phyloP scores from a whole-genome alignment of 2,797 vertebrate species.

The Xenentodon cancila region DNA sequence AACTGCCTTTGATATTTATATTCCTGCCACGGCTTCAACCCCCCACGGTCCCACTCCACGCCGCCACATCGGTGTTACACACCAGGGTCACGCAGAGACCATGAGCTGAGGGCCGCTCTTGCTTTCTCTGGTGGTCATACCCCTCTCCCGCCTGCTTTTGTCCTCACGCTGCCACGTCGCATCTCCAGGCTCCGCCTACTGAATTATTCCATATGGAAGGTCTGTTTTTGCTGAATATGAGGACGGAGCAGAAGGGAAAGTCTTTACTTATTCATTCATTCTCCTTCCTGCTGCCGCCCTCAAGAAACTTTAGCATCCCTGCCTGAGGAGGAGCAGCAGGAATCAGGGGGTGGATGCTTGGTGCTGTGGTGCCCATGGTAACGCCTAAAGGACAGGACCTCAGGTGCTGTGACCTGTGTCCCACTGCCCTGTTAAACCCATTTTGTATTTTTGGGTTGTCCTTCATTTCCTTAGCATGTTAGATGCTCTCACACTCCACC shows the following conservation, averaged over 20 bases:
- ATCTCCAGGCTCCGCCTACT: conserved; percentile 22
- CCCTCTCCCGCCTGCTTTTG: conserved; percentile 11
- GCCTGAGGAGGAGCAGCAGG: conserved; percentile 38
- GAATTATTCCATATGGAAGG: conserved; percentile 62
- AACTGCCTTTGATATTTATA: conserved; percentile 39
- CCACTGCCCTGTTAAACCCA: conserved; percentile 21
- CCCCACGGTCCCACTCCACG: conserved; percentile 9
- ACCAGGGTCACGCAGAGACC: not conserved
- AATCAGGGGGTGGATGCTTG: conserved; percentile 62
- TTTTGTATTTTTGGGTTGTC: conserved; percentile 17
- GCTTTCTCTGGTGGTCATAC: conserved; percentile 25
- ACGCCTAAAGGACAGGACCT: conserved; percentile 32
- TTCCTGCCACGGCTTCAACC: conserved; percentile 21
- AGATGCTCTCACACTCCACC: conserved; percentile 35
- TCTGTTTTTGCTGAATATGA: conserved; percentile 45
- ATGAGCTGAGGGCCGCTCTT: not conserved
- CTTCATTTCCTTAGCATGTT: conserved; percentile 21
- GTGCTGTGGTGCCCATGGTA: conserved; percentile 59
- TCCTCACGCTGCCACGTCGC: conserved; percentile 20
- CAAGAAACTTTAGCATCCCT: conserved; percentile 33
- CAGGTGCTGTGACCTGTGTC: conserved; percentile 11
- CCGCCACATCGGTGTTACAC: not conserved
- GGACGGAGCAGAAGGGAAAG: conserved; percentile 45
- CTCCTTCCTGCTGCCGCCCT: conserved; percentile 41
- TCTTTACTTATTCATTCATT: conserved; percentile 72